Conservation (phyloP, 1,140 invertebrate species). For the Notospermus geniculatus region DNA sequence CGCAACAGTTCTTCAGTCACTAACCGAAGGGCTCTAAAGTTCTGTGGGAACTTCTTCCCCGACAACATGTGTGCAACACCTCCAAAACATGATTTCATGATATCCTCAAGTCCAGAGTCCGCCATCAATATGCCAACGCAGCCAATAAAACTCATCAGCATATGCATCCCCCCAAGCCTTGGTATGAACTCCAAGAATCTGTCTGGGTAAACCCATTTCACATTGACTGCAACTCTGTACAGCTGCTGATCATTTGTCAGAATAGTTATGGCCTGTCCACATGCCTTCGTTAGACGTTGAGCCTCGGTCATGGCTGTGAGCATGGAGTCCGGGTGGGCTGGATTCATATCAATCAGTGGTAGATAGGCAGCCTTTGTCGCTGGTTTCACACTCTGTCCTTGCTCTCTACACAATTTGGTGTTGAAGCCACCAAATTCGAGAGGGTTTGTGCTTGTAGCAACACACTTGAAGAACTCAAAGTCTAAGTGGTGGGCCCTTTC, state of each 20-base stretch:
- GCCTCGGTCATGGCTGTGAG: background rate
- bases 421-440: background rate
- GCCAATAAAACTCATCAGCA: conserved; percentile 29
- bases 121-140: conserved; percentile 27
- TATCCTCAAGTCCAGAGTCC: conserved; percentile 19
- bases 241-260: conserved; percentile 1
- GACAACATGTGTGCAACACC: conserved; percentile 24
- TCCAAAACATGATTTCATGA: conserved; percentile 22
- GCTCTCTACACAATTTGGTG: background rate
- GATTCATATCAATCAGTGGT: background rate
- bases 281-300: background rate
- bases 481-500: background rate
- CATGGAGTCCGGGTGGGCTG: background rate
- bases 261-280: background rate
- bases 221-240: background rate
- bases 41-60: conserved; percentile 30
- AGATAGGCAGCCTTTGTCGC: background rate
- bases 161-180: conserved; percentile 30
- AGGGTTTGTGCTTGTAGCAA: background rate
- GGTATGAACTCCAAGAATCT: conserved; percentile 22
- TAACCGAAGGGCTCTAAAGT: conserved; percentile 23
- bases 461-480: background rate
- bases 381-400: background rate
- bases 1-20: conserved; percentile 23
- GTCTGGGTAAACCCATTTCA: background rate